Percentiles rank a stretch among this genome's conserved stretches.
These are phyloP conservation scores for Siniperca undulata DNA, from an alignment of 2,797 vertebrate genomes.

Conservation along the genomic window DNA sequence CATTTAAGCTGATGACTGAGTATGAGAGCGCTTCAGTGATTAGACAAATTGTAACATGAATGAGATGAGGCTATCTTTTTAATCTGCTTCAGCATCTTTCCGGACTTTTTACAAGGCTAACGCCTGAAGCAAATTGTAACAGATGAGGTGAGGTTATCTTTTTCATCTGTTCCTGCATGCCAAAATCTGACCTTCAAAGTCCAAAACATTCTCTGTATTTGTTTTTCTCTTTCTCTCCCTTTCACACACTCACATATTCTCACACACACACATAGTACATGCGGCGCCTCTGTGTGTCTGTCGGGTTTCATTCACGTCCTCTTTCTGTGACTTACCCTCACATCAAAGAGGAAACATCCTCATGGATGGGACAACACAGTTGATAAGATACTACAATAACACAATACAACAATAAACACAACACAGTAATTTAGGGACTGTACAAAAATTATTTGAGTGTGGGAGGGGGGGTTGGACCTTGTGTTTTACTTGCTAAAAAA, in stretches of 20 bases:
- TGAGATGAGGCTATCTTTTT: constrained; percentile 33
- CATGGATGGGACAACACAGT: neutral
- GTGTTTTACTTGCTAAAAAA: neutral
- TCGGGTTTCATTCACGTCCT: constrained; percentile 9
- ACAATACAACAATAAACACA: constrained; percentile 13
- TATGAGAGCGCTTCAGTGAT: constrained; percentile 5
- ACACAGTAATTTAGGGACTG: constrained; percentile 3
- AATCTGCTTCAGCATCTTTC: constrained; percentile 17
- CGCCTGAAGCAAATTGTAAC: constrained; percentile 5
- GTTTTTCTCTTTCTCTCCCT: neutral
- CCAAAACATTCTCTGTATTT: neutral
- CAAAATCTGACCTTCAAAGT: constrained; percentile 39
- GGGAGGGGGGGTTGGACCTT: neutral
- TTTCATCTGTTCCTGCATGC: neutral
- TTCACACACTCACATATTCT: constrained; percentile 4
- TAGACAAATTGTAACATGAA: constrained; percentile 7
- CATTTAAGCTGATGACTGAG: constrained; percentile 24
- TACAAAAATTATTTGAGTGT: neutral
- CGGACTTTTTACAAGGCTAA: constrained; percentile 2
- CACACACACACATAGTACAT: neutral
- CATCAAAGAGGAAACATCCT: constrained; percentile 24
- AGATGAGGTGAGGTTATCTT: constrained; percentile 14
- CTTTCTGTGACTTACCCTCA: constrained; percentile 11
- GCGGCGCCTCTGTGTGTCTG: neutral
- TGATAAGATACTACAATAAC: neutral